phyloP scores from a whole-genome alignment of 2,888 invertebrate species.

The Cecidostiba fungosa region DNA sequence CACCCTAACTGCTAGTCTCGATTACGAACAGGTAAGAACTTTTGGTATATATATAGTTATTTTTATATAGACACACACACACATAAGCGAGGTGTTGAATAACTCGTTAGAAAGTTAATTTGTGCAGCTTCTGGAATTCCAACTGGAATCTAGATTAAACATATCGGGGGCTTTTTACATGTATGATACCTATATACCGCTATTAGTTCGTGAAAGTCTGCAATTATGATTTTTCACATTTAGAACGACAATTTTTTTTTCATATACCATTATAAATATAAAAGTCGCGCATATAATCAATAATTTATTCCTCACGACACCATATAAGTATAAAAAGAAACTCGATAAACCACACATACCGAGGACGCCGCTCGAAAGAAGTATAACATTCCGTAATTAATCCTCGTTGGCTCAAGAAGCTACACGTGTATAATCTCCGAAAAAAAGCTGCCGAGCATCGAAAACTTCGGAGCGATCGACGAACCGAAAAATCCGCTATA shows the following conservation, averaged over 20 bases:
- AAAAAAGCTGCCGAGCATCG: not conserved
- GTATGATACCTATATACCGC: too few relatives aligned
- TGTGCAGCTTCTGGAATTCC: not conserved
- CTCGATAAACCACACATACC: too few relatives aligned
- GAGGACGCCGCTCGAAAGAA: not conserved
- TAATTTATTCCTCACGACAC: too few relatives aligned
- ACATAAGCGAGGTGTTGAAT: too few relatives aligned
- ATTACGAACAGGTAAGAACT: conserved; percentile 94
- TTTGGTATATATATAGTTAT: too few relatives aligned
- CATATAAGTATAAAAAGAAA: too few relatives aligned
- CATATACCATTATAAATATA: too few relatives aligned
- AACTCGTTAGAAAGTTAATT: conserved; percentile 3
- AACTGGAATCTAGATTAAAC: not conserved
- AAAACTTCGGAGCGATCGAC: not conserved
- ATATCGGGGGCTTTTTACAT: too few relatives aligned
- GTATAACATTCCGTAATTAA: not conserved
- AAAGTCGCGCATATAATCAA: too few relatives aligned
- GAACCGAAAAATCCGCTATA: conserved; percentile 15
- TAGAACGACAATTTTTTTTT: not conserved
- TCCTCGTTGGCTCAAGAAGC: not conserved
- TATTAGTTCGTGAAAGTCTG: not conserved
- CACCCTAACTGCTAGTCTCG: conserved; percentile 93
- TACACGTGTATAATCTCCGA: not conserved
- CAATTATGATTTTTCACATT: not conserved
- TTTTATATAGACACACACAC: too few relatives aligned